Base-by-base conservation (phyloP, 2,113 vertebrate species). In the Catharus fuscescens region DNA sequence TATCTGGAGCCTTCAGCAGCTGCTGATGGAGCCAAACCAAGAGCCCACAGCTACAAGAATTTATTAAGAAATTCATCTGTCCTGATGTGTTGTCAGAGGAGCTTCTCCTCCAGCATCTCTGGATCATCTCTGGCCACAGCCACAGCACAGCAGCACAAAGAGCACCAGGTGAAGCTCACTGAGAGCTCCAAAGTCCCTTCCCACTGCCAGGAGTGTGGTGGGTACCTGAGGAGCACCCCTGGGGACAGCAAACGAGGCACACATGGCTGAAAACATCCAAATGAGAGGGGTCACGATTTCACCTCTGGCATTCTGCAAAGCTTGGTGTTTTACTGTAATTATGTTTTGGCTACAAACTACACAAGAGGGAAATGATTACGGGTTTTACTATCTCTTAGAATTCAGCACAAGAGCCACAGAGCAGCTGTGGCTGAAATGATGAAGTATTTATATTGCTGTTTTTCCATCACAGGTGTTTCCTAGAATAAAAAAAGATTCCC, bases 371-470 rank as follows among this genome's bases (percentile, higher is more conserved):
- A 42, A 80, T 92, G 82, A 96, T 96, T 92, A 86, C 0, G 18
- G 86, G 79, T 45, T 93, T 95, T 86, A 50, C 90, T 61, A 4
- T 80, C 82, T 88, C 76, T 93, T 92, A 90, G 50, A 95, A 94
- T 83, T 90, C 92, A 70, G 62, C 50, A 80, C 32, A 86, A 90
- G 90, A 93, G 76, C 40, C 64, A 21, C 24, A 3, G 92, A 94
- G 82, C 94, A 97, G 94, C 92, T 97, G 94, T 66, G 83, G 96
- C 64, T 96, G 82, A 94, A 94, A 54, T 66, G 59, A 90, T 70
- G 86, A 90, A 86, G 91, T 80, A 80, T 82, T 95, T 88, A 54
- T 80, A 18, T 73, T 71, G 86, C 80, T 93, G 60, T 9, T 92
- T 92, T 87, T 74, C 80, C 40, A 17, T 70, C 67, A 83, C 86